phyloP scores from a whole-genome alignment of 92 coral and sea anemone genomes.

The Porites lobata region DNA sequence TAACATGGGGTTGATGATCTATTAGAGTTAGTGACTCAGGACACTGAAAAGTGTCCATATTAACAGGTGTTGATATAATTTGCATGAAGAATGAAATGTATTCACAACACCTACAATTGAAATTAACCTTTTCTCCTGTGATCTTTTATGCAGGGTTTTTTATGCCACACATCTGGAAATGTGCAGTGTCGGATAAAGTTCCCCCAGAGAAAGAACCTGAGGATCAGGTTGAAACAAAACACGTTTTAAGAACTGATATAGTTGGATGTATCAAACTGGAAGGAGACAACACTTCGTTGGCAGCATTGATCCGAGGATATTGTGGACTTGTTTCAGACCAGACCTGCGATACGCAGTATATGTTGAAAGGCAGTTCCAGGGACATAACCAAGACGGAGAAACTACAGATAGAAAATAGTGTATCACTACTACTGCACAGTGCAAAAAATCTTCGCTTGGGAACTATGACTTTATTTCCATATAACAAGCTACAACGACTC shows the following conservation, averaged over 20 bases:
- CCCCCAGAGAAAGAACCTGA: not conserved
- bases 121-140: not conserved
- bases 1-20: no score
- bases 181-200: not conserved
- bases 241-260: not conserved
- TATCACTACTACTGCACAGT: not conserved
- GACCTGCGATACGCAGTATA: not conserved
- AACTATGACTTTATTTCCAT: not conserved
- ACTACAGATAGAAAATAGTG: not conserved
- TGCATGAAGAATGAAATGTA: no score
- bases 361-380: not conserved
- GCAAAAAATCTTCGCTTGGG: not conserved
- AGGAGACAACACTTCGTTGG: not conserved
- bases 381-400: not conserved
- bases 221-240: not conserved
- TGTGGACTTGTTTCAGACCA: not conserved
- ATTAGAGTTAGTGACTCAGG: no score
- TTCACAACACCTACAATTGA: not conserved
- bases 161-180: not conserved
- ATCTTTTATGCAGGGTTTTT: slow-evolving; percentile 3
- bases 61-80: no score
- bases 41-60: no score
- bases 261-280: not conserved
- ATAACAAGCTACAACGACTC: not conserved
- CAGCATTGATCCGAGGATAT: not conserved